A percentile compares a stretch with the other conserved stretches of the same genome.
These are phyloP conservation scores for Aphelinus atriplicis DNA, from an alignment of 1,140 invertebrate species.

Conservation along the genomic window DNA sequence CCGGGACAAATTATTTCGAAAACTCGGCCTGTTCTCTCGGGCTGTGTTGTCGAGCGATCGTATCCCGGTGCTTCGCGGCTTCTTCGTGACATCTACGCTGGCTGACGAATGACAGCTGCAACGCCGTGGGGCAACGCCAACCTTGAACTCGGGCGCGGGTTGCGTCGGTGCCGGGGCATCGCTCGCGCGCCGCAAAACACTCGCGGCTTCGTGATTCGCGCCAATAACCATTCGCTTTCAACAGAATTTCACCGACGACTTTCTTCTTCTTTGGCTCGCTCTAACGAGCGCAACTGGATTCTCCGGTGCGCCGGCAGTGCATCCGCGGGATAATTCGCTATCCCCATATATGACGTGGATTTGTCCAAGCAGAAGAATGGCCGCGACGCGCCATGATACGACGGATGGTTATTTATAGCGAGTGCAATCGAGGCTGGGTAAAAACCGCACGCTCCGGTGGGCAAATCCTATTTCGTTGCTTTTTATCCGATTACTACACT, in stretches of 20 bases:
- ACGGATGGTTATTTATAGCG: constrained; percentile 12
- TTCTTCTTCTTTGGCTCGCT: not conserved
- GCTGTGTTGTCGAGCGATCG: not conserved
- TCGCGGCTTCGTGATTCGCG: constrained; percentile 17
- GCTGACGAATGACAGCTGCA: not conserved
- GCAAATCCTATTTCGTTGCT: constrained; percentile 11
- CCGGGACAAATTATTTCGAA: constrained; percentile 14
- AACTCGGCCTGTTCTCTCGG: constrained; percentile 8
- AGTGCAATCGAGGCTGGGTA: constrained; percentile 16
- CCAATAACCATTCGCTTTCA: not conserved
- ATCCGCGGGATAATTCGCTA: no score
- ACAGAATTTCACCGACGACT: no score
- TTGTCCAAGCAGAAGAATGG: no score
- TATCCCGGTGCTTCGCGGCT: not conserved
- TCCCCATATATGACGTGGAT: no score
- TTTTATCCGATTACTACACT: constrained; percentile 17
- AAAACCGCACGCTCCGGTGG: constrained; percentile 22
- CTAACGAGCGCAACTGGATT: no score
- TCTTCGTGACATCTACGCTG: not conserved
- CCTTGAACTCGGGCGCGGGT: constrained; percentile 13
- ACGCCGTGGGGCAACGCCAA: not conserved
- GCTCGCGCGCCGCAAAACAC: constrained; percentile 2
- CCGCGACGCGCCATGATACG: no score
- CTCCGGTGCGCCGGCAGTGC: no score
- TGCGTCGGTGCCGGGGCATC: not conserved